A percentile compares a stretch with the other conserved stretches of the same genome.
Evolutionary conservation across 2,888 invertebrate genomes (phyloP).

Genomic region (Protophormia terraenovae): DNA sequence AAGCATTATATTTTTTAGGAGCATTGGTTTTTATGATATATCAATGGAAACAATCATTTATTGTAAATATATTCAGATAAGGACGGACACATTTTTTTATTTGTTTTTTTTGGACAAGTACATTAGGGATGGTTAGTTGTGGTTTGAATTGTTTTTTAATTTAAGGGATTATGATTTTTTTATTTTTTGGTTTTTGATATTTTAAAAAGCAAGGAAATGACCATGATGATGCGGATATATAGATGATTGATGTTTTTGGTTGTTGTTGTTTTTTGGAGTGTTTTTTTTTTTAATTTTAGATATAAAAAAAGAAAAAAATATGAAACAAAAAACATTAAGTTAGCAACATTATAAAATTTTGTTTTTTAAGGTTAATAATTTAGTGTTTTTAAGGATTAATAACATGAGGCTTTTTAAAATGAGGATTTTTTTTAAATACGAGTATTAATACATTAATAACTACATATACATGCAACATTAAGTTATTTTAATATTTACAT

Average conservation of each 20-base stretch:
- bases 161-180: slow-evolving; percentile 56
- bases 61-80: slow-evolving; percentile 51
- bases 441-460: slow-evolving; percentile 35
- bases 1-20: slow-evolving; percentile 71
- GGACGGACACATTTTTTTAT: slow-evolving; percentile 74
- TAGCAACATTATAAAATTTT: slow-evolving; percentile 75
- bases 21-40: slow-evolving; percentile 49
- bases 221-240: slow-evolving; percentile 76
- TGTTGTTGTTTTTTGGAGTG: slow-evolving; percentile 64
- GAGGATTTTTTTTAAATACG: slow-evolving; percentile 18
- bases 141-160: slow-evolving; percentile 37
- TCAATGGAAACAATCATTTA: slow-evolving; percentile 45
- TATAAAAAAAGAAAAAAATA: slow-evolving; percentile 79
- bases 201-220: slow-evolving; percentile 79
- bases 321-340: slow-evolving; percentile 80
- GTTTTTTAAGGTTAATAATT: slow-evolving; percentile 17
- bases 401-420: slow-evolving; percentile 18
- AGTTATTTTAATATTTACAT: slow-evolving; percentile 51
- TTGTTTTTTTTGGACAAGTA: slow-evolving; percentile 65
- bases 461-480: slow-evolving; percentile 60
- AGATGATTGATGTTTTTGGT: slow-evolving; percentile 69
- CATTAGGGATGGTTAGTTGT: slow-evolving; percentile 56
- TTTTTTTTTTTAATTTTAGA: slow-evolving; percentile 68
- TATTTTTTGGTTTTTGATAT: no score
- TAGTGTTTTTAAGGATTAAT: slow-evolving; percentile 40